phyloP scores from a whole-genome alignment of 92 coral and sea anemone species.

The Phenganax stokvisi region DNA sequence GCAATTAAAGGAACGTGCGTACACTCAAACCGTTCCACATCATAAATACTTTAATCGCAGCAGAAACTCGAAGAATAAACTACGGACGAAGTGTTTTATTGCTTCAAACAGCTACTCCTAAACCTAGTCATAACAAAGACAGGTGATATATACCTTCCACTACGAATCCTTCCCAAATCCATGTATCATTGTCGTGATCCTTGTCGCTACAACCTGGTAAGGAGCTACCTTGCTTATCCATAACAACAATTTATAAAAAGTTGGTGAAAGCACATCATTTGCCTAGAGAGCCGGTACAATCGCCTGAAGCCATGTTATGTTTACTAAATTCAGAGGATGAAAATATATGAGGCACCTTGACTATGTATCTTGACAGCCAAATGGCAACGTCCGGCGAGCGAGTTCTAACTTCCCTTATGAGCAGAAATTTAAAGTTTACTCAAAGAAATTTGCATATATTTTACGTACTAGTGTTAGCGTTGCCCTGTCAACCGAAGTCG shows the following conservation, averaged over 20 bases:
- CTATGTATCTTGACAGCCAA: neutral
- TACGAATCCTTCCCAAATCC: slow-evolving; percentile 32
- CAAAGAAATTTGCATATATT: slow-evolving; percentile 29
- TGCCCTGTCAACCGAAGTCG: slow-evolving; percentile 32
- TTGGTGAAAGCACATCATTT: slow-evolving; percentile 2
- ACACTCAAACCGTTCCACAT: neutral
- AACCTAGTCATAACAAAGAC: slow-evolving; percentile 4
- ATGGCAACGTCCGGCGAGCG: slow-evolving; percentile 8
- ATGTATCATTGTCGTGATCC: neutral
- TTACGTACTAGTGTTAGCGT: slow-evolving; percentile 18
- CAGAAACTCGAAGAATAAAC: neutral
- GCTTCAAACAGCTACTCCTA: neutral
- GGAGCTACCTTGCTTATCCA: slow-evolving; percentile 16
- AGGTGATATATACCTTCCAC: neutral
- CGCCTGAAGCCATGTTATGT: neutral
- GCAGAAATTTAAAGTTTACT: slow-evolving; percentile 11
- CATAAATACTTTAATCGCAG: neutral
- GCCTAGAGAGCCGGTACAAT: neutral
- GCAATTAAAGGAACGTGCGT: no score
- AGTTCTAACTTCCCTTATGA: slow-evolving; percentile 7
- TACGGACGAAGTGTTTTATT: neutral
- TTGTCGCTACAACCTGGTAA: neutral
- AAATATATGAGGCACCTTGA: neutral
- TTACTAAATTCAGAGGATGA: neutral
- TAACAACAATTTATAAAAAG: neutral